Percentiles rank a stretch among this genome's conserved stretches.
phyloP scores from a whole-genome alignment of 2,797 vertebrate species.

The Stomatorhinus walkeri region DNA sequence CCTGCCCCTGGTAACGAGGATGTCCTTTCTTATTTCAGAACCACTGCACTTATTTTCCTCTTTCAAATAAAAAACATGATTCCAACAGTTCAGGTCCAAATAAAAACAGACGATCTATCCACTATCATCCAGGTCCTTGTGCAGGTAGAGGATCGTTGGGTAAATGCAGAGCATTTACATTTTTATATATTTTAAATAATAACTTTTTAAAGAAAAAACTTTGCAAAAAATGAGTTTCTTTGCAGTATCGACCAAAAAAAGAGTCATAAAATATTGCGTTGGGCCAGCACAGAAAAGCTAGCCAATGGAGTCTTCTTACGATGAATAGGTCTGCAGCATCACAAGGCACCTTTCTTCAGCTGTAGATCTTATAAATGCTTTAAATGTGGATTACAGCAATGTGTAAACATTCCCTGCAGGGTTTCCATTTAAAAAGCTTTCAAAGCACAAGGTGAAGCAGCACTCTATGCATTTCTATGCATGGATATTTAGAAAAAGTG shows the following conservation, averaged over 20 bases:
- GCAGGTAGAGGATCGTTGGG: neutral
- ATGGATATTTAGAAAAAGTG: neutral
- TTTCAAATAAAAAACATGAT: neutral
- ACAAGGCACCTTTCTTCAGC: neutral
- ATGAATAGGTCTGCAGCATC: neutral
- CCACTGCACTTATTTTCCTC: neutral
- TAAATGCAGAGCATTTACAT: neutral
- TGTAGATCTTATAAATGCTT: neutral
- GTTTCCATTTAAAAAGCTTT: neutral
- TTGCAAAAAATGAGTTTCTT: neutral
- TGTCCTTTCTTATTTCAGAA: neutral
- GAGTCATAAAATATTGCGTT: neutral
- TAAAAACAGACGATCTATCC: neutral
- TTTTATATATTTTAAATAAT: neutral
- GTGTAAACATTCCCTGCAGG: neutral
- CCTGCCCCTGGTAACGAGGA: neutral
- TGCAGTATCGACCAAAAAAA: neutral
- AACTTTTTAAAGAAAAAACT: neutral
- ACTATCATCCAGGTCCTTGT: neutral
- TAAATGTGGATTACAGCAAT: neutral
- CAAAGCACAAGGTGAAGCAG: neutral
- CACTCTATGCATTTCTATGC: neutral
- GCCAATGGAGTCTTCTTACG: neutral
- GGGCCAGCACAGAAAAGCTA: neutral
- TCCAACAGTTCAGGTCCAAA: neutral